Percentiles rank a stretch among this genome's conserved stretches.
Conservation (phyloP, 2,113 vertebrate genomes). For the Xenopus tropicalis region DNA sequence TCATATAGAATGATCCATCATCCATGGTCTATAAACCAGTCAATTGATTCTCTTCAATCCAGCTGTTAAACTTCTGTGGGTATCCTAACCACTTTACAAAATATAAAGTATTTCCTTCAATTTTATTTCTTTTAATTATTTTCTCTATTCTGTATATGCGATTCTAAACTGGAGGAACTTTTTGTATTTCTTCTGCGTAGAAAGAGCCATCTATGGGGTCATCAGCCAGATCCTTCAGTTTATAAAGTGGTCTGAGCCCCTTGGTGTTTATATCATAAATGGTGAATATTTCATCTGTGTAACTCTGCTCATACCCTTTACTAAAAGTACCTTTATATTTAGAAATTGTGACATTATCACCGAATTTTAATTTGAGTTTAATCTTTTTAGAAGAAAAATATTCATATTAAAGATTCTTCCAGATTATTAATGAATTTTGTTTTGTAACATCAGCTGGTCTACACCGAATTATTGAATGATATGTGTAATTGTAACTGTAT, state of each 20-base stretch:
- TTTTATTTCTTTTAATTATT: neutral
- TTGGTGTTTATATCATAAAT: neutral
- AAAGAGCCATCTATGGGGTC: too few species aligned
- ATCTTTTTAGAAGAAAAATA: too few species aligned
- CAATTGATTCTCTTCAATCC: neutral
- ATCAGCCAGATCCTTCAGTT: neutral
- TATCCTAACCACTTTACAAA: neutral
- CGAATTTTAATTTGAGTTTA: neutral
- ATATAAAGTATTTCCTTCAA: neutral
- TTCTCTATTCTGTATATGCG: constrained; percentile 1
- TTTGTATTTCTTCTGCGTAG: too few species aligned
- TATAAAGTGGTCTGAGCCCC: neutral
- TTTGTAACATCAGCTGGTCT: too few species aligned
- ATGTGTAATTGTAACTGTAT: too few species aligned
- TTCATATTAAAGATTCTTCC: too few species aligned
- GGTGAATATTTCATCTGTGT: neutral
- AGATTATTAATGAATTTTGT: too few species aligned
- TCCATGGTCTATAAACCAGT: neutral
- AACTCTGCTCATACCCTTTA: neutral
- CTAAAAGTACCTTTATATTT: neutral
- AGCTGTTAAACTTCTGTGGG: neutral
- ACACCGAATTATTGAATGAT: too few species aligned
- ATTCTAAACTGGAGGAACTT: neutral
- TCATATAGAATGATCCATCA: neutral
- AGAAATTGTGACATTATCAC: neutral